phyloP scores from a whole-genome alignment of 2,888 invertebrate genomes.

The Drosophila setosimentum region DNA sequence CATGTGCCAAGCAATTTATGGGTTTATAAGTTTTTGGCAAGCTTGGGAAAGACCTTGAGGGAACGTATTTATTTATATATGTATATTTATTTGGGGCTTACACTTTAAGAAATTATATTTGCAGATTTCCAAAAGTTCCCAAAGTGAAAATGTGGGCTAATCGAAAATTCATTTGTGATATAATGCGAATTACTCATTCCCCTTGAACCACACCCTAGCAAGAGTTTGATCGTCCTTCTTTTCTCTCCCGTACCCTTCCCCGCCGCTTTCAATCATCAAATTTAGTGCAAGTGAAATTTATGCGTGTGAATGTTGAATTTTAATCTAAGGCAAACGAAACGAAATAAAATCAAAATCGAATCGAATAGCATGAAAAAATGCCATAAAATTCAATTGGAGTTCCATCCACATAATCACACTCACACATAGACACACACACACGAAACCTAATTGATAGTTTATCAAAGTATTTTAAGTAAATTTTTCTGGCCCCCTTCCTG shows the following conservation, averaged over 20 bases:
- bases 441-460: conserved; percentile 57
- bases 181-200: conserved; percentile 44
- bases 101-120: conserved; percentile 13
- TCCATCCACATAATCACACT: background rate
- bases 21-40: conserved; percentile 26
- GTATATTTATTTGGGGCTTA: background rate
- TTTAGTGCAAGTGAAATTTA: conserved; percentile 77
- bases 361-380: conserved; percentile 31
- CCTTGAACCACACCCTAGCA: background rate
- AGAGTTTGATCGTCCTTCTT: background rate
- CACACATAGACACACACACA: background rate
- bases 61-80: background rate
- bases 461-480: conserved; percentile 34
- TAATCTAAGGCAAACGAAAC: conserved; percentile 52
- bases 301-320: conserved; percentile 75
- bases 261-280: conserved; percentile 37
- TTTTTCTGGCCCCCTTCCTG: background rate
- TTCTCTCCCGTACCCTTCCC: background rate
- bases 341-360: conserved; percentile 40
- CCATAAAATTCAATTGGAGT: conserved; percentile 30
- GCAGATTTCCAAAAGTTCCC: conserved; percentile 28
- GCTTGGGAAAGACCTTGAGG: conserved; percentile 51
- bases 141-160: conserved; percentile 69
- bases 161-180: conserved; percentile 58
- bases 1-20: conserved; percentile 33